Conservation (phyloP, 2,888 invertebrate species). For the Temnothorax ravouxi region DNA sequence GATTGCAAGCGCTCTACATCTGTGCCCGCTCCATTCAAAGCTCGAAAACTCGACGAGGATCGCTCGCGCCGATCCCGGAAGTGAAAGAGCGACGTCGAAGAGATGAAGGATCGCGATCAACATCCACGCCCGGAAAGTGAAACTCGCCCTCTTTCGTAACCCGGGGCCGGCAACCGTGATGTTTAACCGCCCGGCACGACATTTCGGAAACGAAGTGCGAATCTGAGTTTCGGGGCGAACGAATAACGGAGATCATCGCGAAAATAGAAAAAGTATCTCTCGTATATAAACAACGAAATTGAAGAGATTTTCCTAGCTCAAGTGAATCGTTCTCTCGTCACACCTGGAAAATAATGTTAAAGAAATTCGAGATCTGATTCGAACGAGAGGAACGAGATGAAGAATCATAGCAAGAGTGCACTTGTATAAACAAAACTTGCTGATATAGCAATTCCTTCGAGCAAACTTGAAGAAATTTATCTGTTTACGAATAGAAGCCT, state of each 20-base stretch:
- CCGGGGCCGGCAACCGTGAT: slow-evolving; percentile 31
- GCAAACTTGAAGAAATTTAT: slow-evolving; percentile 27
- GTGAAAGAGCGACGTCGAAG: slow-evolving; percentile 35
- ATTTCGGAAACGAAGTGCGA: not conserved
- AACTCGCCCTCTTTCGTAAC: slow-evolving; percentile 12
- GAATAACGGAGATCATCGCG: slow-evolving; percentile 7
- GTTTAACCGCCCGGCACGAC: not conserved
- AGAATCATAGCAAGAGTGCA: slow-evolving; percentile 19
- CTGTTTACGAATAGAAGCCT: slow-evolving; percentile 10
- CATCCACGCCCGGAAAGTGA: slow-evolving; percentile 15
- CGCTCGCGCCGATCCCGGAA: slow-evolving; percentile 41
- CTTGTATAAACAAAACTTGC: not conserved
- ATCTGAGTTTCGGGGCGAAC: not conserved
- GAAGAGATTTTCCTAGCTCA: not conserved
- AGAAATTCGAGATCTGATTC: slow-evolving; percentile 23
- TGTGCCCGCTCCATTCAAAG: slow-evolving; percentile 49
- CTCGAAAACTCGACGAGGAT: slow-evolving; percentile 40
- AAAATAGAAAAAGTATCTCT: not conserved
- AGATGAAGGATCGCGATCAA: slow-evolving; percentile 43
- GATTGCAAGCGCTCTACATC: slow-evolving; percentile 46
- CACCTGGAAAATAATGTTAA: not conserved
- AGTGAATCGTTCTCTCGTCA: not conserved
- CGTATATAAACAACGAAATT: not conserved
- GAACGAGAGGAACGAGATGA: not conserved
- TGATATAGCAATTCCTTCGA: not conserved